A percentile compares a stretch with the other conserved stretches of the same genome.
phyloP scores from a whole-genome alignment of 2,113 vertebrate species.

The Limnothrissa miodon region DNA sequence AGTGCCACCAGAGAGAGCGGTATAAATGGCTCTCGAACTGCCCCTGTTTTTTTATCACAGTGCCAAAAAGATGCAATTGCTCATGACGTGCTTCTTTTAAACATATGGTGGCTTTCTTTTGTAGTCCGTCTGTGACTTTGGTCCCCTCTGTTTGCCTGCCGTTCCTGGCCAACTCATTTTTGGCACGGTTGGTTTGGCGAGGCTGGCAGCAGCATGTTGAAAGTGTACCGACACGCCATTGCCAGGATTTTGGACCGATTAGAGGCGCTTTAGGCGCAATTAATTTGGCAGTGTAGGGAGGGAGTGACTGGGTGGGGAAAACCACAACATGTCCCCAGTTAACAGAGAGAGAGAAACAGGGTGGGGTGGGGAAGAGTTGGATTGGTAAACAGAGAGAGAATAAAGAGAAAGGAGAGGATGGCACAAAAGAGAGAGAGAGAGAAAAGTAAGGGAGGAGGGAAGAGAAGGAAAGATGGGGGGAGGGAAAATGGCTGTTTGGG shows the following conservation, averaged over 20 bases:
- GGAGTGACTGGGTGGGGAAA: background rate
- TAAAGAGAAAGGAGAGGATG: background rate
- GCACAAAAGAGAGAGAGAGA: slow-evolving; percentile 19
- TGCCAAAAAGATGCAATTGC: background rate
- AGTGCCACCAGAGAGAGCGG: background rate
- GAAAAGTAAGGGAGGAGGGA: slow-evolving; percentile 16
- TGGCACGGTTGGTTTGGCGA: background rate
- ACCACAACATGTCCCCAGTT: background rate
- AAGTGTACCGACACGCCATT: background rate
- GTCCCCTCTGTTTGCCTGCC: background rate
- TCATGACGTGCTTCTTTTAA: background rate
- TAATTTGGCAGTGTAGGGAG: slow-evolving; percentile 37
- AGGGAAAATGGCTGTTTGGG: slow-evolving; percentile 14
- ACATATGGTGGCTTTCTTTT: slow-evolving; percentile 6
- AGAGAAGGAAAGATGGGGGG: background rate
- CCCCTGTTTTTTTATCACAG: background rate
- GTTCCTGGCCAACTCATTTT: background rate
- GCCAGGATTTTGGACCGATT: slow-evolving; percentile 30
- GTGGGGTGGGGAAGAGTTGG: background rate
- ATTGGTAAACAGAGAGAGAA: background rate
- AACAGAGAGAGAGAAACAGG: background rate
- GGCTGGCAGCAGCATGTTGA: background rate
- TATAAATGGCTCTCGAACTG: background rate
- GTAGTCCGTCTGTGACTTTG: background rate
- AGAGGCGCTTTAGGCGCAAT: slow-evolving; percentile 40